These are phyloP conservation scores for Leptodactylus fuscus DNA, from an alignment of 2,113 vertebrate species.

Conservation along the genomic window DNA sequence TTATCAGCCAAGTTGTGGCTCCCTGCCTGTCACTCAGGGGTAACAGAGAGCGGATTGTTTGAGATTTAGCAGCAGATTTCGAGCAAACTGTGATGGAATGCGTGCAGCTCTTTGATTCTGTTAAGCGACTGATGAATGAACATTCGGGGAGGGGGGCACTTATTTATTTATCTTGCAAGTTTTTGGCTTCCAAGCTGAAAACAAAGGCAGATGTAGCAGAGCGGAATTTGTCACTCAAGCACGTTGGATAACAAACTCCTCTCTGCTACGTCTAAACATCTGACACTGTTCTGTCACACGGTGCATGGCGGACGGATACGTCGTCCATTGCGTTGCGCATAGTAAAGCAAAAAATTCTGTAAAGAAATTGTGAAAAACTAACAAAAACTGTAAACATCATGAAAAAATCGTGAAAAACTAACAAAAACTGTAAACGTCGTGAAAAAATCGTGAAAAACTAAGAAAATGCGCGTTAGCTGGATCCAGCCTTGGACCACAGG, in stretches of 20 bases:
- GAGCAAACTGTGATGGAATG: neutral
- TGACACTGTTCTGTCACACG: neutral
- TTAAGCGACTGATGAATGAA: neutral
- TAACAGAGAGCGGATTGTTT: slow-evolving; percentile 1
- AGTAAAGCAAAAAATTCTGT: neutral
- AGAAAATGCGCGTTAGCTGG: no score
- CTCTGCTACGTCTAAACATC: neutral
- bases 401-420: no score
- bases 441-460: no score
- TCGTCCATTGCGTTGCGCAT: neutral
- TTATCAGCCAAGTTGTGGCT: neutral
- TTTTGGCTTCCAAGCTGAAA: no score
- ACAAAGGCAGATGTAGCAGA: neutral
- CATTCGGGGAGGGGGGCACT: neutral
- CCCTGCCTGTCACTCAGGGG: neutral
- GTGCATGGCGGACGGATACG: no score
- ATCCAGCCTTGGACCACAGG: no score
- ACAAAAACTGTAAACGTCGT: no score
- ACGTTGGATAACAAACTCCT: neutral
- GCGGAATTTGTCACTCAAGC: neutral
- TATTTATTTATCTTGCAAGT: neutral
- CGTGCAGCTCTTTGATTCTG: neutral
- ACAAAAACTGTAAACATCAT: no score
- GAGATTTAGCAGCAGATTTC: neutral
- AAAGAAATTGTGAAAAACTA: no score